These are phyloP conservation scores for Zaprionus bogoriensis DNA, from an alignment of 2,888 invertebrate species.

Conservation along the genomic window DNA sequence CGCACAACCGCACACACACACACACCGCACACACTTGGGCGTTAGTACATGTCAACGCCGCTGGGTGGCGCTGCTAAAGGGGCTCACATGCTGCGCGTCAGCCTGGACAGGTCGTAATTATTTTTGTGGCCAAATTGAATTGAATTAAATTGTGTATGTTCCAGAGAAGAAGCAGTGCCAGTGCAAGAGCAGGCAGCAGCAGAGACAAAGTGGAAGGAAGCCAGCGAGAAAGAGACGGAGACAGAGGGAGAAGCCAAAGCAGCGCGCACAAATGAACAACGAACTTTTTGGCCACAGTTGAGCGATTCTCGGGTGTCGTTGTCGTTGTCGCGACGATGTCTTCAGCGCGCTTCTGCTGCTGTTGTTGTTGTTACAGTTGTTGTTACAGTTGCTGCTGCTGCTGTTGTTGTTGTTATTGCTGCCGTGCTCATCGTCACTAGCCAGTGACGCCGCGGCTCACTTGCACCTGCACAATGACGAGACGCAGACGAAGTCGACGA, in stretches of 20 bases:
- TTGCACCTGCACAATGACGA: conserved; percentile 62
- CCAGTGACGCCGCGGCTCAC: conserved; percentile 56
- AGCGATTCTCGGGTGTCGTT: conserved; percentile 78
- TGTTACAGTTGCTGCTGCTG: conserved; percentile 13
- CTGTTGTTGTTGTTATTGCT: conserved; percentile 32
- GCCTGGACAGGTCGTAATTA: conserved; percentile 74
- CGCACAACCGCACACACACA: conserved; percentile 1
- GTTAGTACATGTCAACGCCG: conserved; percentile 65
- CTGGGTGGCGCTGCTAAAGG: conserved; percentile 52
- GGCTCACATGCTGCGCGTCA: conserved; percentile 73
- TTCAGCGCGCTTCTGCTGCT: conserved; percentile 19
- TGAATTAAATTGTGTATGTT: conserved; percentile 70
- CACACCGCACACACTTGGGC: neutral
- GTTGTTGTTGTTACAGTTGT: conserved; percentile 19
- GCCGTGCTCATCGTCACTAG: conserved; percentile 54
- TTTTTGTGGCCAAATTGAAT: conserved; percentile 77
- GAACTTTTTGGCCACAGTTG: conserved; percentile 75
- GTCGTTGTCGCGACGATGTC: conserved; percentile 35
- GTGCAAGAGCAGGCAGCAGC: neutral
- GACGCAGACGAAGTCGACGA: conserved; percentile 11
- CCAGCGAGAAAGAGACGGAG: too few relatives aligned
- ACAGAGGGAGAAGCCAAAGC: conserved; percentile 50
- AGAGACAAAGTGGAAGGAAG: neutral
- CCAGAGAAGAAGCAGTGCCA: conserved; percentile 30
- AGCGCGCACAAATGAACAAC: conserved; percentile 70